Evolutionary conservation across 1,140 invertebrate genomes (phyloP).

Genomic region (Brevipalpus yothersi): DNA sequence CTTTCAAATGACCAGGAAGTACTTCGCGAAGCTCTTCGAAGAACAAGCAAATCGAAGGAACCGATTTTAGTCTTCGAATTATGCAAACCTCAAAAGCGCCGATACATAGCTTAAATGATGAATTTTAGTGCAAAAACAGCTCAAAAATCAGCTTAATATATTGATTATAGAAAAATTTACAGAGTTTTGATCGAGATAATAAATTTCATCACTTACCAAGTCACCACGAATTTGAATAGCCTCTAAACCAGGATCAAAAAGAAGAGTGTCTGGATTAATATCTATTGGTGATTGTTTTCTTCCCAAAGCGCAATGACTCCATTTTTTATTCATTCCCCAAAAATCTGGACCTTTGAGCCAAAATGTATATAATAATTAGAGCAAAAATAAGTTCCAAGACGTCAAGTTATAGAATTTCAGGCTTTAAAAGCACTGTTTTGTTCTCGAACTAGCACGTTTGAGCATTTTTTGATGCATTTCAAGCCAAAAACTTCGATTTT

Average conservation of each 20-base stretch:
- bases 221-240: slow-evolving; percentile 2
- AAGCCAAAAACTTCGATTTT: neutral
- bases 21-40: no score
- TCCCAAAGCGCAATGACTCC: slow-evolving; percentile 82
- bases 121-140: no score
- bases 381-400: neutral
- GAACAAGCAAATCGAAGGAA: no score
- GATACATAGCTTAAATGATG: no score
- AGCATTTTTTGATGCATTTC: no score
- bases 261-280: slow-evolving; percentile 23
- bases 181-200: neutral
- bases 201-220: neutral
- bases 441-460: no score
- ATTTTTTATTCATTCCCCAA: slow-evolving; percentile 88
- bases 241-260: slow-evolving; percentile 7
- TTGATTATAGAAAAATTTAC: no score
- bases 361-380: neutral
- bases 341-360: slow-evolving; percentile 52
- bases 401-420: neutral
- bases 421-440: neutral
- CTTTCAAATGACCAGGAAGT: no score
- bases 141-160: no score
- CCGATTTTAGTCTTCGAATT: no score
- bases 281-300: slow-evolving; percentile 81
- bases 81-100: no score